A percentile compares a stretch with the other conserved stretches of the same genome.
phyloP scores from a whole-genome alignment of 2,113 vertebrate genomes.

The Urocynchramus pylzowi region DNA sequence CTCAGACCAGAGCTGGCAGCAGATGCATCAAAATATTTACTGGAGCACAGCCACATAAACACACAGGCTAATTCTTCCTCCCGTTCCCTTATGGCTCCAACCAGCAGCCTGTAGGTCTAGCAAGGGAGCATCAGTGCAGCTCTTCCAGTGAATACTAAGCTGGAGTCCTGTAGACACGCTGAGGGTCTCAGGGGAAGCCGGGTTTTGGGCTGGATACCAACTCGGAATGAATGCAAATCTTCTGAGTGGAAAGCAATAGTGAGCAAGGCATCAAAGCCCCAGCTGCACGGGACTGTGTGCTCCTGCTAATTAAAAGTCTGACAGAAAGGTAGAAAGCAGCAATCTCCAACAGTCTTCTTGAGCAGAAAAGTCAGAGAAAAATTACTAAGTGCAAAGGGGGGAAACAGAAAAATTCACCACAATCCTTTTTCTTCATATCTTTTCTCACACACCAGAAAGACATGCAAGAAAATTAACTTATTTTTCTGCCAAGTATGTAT shows the following conservation, averaged over 20 bases:
- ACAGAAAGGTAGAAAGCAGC: constrained; percentile 30
- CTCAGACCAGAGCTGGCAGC: constrained; percentile 56
- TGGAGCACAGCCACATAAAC: constrained; percentile 66
- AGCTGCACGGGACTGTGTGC: neutral
- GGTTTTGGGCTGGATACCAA: constrained; percentile 57
- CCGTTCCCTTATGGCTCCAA: constrained; percentile 57
- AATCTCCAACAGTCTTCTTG: neutral
- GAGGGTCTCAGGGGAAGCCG: constrained; percentile 40
- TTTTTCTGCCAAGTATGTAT: neutral
- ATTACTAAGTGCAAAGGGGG: neutral
- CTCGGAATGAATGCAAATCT: constrained; percentile 67
- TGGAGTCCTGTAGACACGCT: constrained; percentile 33
- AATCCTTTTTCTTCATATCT: neutral
- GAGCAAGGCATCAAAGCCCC: constrained; percentile 39
- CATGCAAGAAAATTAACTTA: neutral
- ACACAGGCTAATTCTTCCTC: constrained; percentile 65
- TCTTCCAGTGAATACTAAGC: constrained; percentile 52
- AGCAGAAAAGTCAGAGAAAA: neutral
- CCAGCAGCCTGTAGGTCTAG: constrained; percentile 66
- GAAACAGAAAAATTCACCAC: neutral
- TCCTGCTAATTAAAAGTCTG: constrained; percentile 43
- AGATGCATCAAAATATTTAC: constrained; percentile 71
- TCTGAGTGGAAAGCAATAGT: constrained; percentile 23
- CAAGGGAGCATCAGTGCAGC: constrained; percentile 39
- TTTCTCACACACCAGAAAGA: neutral